These are phyloP conservation scores for Alfaro cultratus DNA, from an alignment of 2,797 vertebrate genomes.

Conservation along the genomic window DNA sequence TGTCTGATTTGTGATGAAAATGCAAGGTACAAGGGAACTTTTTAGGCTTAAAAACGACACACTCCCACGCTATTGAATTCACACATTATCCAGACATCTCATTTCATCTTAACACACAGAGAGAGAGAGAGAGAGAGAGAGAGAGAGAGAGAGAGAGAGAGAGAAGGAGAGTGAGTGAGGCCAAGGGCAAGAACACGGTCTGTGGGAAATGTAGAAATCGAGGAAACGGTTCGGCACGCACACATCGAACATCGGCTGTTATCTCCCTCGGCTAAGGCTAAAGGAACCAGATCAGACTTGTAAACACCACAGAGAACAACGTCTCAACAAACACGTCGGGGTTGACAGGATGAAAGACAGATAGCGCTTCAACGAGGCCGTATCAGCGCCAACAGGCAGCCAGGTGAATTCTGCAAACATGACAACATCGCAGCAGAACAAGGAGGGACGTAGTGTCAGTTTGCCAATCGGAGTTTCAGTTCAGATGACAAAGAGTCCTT, in stretches of 20 bases:
- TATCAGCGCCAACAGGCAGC: conserved; percentile 49
- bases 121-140: background rate
- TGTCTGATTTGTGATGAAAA: conserved; percentile 25
- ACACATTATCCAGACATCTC: conserved; percentile 20
- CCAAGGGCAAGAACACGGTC: conserved; percentile 31
- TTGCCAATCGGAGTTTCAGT: conserved; percentile 44
- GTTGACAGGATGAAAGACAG: conserved; percentile 65
- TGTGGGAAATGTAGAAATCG: conserved; percentile 37
- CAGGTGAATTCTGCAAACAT: conserved; percentile 41
- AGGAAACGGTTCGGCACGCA: conserved; percentile 44
- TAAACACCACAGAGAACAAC: conserved; percentile 58
- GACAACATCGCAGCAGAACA: conserved; percentile 47
- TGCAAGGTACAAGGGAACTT: conserved; percentile 1
- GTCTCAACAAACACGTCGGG: conserved; percentile 47
- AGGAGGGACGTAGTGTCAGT: conserved; percentile 35
- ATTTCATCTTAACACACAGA: conserved; percentile 10
- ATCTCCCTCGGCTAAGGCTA: conserved; percentile 61
- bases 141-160: background rate
- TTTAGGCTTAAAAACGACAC: conserved; percentile 20
- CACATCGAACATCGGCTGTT: conserved; percentile 51
- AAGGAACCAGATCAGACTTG: conserved; percentile 62
- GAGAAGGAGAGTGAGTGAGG: background rate
- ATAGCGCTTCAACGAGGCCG: conserved; percentile 51
- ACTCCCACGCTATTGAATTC: conserved; percentile 14
- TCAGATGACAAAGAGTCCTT: conserved; percentile 45